Evolutionary conservation across 2,113 vertebrate genomes (phyloP).

Genomic region (Embiotoca jacksoni): DNA sequence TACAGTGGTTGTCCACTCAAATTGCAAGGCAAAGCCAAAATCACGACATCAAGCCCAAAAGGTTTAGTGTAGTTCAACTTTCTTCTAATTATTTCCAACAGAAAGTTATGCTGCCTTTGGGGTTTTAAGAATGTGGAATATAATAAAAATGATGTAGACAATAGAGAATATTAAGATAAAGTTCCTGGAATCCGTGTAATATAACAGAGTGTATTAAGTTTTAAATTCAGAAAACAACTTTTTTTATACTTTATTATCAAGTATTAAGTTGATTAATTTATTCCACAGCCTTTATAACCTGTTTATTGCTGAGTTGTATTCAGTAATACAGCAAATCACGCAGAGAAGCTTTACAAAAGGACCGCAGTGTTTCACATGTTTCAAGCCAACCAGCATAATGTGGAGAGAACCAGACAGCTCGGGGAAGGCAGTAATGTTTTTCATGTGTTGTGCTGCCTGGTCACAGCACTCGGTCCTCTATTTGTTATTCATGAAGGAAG

Average conservation of each 20-base stretch:
- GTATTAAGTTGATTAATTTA: background rate
- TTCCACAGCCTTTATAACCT: conserved; percentile 19
- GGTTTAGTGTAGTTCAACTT: background rate
- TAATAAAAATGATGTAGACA: background rate
- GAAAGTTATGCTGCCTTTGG: background rate
- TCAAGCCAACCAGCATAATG: conserved; percentile 52
- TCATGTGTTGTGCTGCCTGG: conserved; percentile 81
- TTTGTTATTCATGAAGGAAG: conserved; percentile 87
- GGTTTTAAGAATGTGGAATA: background rate
- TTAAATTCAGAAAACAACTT: background rate
- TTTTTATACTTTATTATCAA: background rate
- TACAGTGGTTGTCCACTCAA: too few relatives aligned
- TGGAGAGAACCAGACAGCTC: conserved; percentile 68
- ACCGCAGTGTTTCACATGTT: conserved; percentile 44
- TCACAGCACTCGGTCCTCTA: conserved; percentile 73
- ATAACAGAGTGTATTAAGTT: background rate
- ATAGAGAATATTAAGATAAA: background rate
- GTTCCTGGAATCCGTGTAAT: background rate
- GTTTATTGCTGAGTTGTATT: conserved; percentile 5
- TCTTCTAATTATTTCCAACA: background rate
- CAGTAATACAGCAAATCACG: conserved; percentile 26
- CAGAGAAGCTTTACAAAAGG: conserved; percentile 33
- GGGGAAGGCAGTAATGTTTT: conserved; percentile 82
- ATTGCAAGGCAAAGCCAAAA: too few relatives aligned
- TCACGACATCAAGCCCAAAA: background rate